Evolutionary conservation across 1,140 invertebrate genomes (phyloP).

Genomic region (Drosophila navojoa): DNA sequence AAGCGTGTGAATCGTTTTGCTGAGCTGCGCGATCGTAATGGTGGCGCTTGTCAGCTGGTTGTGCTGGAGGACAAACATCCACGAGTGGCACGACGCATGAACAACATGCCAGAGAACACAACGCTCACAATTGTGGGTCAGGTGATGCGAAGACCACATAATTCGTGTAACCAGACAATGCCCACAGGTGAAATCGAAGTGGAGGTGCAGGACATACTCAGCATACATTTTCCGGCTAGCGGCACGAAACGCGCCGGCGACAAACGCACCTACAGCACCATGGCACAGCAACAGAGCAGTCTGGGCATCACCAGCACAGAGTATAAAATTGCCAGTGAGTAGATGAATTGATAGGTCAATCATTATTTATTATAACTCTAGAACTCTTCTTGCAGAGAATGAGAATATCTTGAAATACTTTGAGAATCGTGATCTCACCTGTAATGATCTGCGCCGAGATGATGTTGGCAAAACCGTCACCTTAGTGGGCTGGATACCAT

Average conservation of each 20-base stretch:
- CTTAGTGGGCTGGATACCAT: constrained; percentile 91
- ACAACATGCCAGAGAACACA: constrained; percentile 83
- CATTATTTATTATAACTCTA: not conserved
- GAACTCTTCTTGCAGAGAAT: constrained; percentile 53
- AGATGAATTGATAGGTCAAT: not conserved
- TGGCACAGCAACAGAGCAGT: constrained; percentile 65
- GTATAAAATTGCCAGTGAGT: constrained; percentile 81
- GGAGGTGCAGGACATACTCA: constrained; percentile 80
- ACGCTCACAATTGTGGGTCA: constrained; percentile 81
- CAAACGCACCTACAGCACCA: constrained; percentile 77
- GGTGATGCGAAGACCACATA: constrained; percentile 74
- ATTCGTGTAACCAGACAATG: constrained; percentile 83
- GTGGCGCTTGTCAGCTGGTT: constrained; percentile 84
- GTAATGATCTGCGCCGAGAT: constrained; percentile 87
- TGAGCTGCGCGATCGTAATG: constrained; percentile 79
- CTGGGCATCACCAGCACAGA: constrained; percentile 82
- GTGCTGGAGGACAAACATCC: constrained; percentile 83
- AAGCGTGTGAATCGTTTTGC: constrained; percentile 83
- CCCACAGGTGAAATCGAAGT: constrained; percentile 84
- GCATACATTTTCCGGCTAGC: constrained; percentile 73
- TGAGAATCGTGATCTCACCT: constrained; percentile 88
- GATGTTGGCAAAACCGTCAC: constrained; percentile 87
- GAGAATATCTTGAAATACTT: constrained; percentile 84
- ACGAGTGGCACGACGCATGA: constrained; percentile 79
- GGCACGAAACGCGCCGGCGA: constrained; percentile 63